Conservation (phyloP, 2,888 invertebrate genomes). For the Hyppa rectilinea region DNA sequence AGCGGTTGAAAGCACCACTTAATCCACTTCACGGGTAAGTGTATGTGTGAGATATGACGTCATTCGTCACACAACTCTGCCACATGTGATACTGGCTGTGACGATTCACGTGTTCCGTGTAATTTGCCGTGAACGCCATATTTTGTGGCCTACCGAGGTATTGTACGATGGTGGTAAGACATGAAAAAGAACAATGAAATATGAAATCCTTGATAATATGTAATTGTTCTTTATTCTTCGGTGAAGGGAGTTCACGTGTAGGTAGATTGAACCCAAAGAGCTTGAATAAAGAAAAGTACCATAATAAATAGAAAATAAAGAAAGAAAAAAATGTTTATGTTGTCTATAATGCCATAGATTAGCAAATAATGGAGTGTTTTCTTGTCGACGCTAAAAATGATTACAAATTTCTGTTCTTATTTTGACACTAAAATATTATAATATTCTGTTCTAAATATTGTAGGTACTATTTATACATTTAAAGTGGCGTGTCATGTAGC, state of each 20-base stretch:
- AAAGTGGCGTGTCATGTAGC: background rate
- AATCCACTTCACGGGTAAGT: slow-evolving; percentile 82
- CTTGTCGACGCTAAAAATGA: no score
- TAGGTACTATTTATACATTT: background rate
- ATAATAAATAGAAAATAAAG: no score
- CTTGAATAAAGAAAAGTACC: background rate
- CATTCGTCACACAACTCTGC: slow-evolving; percentile 80
- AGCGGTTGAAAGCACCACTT: slow-evolving; percentile 78
- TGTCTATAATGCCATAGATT: no score
- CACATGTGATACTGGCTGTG: slow-evolving; percentile 70
- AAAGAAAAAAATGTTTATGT: no score
- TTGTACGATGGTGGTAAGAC: slow-evolving; percentile 28
- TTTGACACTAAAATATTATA: no score
- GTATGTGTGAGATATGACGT: slow-evolving; percentile 83
- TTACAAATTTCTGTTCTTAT: no score
- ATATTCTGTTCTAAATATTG: background rate
- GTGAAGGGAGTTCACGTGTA: background rate
- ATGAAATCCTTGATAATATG: slow-evolving; percentile 7
- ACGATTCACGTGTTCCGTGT: slow-evolving; percentile 70
- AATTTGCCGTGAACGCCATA: slow-evolving; percentile 68
- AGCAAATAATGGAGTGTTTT: background rate
- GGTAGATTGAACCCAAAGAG: background rate
- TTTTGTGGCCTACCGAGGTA: slow-evolving; percentile 54
- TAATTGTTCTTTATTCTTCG: slow-evolving; percentile 29
- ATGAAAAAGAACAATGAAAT: slow-evolving; percentile 31